phyloP scores from a whole-genome alignment of 1,140 invertebrate genomes.

The Agrypnia vestita region DNA sequence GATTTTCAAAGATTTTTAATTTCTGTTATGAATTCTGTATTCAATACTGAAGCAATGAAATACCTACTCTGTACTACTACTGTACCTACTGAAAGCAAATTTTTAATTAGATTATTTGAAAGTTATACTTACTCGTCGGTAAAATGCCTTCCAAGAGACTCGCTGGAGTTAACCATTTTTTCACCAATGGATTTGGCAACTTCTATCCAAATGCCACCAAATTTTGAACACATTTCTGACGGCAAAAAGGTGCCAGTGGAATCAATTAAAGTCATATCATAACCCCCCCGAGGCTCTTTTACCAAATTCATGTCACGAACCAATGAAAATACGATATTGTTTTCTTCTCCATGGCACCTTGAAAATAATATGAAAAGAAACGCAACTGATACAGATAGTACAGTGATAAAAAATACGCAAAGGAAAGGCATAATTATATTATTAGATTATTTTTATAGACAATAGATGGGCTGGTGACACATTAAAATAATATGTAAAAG shows the following conservation, averaged over 20 bases:
- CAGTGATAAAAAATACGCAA: too few relatives aligned
- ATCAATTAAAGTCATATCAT: neutral
- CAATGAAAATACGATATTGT: slow-evolving; percentile 76
- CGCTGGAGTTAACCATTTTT: slow-evolving; percentile 20
- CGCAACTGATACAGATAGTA: too few relatives aligned
- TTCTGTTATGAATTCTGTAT: neutral
- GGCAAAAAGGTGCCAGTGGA: neutral
- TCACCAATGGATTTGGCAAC: neutral
- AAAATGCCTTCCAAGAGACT: slow-evolving; percentile 1
- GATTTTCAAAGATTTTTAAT: too few relatives aligned
- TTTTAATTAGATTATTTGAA: neutral
- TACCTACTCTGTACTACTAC: neutral
- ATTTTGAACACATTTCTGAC: neutral
- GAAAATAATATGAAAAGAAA: slow-evolving; percentile 5
- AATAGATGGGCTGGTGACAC: too few relatives aligned
- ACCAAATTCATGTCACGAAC: slow-evolving; percentile 70
- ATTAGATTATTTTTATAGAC: too few relatives aligned
- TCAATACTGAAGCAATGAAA: neutral
- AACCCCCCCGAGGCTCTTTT: neutral
- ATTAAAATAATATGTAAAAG: too few relatives aligned
- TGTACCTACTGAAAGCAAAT: neutral
- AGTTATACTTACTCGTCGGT: slow-evolving; percentile 22
- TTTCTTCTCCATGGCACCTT: slow-evolving; percentile 79
- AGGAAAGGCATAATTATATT: too few relatives aligned
- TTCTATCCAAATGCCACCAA: neutral